Evolutionary conservation across 2,888 invertebrate genomes (phyloP), one percentile per base, ranked within the genome.

Genomic region (Cosmia trapezina): DNA sequence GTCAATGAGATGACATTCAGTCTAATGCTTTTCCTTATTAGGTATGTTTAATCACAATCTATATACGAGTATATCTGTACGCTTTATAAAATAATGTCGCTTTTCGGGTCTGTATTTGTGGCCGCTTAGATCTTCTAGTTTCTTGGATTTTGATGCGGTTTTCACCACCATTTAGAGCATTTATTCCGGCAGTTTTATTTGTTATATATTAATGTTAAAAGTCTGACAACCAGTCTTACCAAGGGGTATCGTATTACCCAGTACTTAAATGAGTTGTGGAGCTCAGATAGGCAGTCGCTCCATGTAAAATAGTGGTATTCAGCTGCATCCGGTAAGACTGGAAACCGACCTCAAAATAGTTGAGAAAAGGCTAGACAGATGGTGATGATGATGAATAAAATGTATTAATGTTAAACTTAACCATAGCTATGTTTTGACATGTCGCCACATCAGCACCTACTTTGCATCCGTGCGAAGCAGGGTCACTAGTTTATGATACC

Each of bases 1-100:
- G 45, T 65, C 60, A 71, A 51, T 41, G 37, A 37, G 14, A 33
- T 62, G 61, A 37, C 56, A 79, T 53, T 78, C 17, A 59, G 11
- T 51, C 5, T 37, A 43, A 56, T 41, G 49, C 33, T 51, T 19
- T 59, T 45, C 45, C 51, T 49, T 51, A 60, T 28, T 76, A 33
- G 2, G 22, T 22, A 22, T 22, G n/a, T 53, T 51, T 51, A 51
- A 51, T 4, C 11, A n/a, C 1, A 49, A 4, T 22, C 1, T 11
- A 51, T 51, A 47, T 47, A n/a, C n/a, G n/a, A n/a, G n/a, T n/a
- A n/a, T n/a, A 51, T 47, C 17, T 4, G 4, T 3, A 49, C 19
- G 49, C 9, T 19, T n/a, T 49, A 9, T n/a, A n/a, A n/a, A 19
- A 49, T 51, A 51, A 49, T 51, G 11, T 51, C 4, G 1, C 4